phyloP scores from a whole-genome alignment of 2,113 vertebrate species.

The Eptatretus burgeri region DNA sequence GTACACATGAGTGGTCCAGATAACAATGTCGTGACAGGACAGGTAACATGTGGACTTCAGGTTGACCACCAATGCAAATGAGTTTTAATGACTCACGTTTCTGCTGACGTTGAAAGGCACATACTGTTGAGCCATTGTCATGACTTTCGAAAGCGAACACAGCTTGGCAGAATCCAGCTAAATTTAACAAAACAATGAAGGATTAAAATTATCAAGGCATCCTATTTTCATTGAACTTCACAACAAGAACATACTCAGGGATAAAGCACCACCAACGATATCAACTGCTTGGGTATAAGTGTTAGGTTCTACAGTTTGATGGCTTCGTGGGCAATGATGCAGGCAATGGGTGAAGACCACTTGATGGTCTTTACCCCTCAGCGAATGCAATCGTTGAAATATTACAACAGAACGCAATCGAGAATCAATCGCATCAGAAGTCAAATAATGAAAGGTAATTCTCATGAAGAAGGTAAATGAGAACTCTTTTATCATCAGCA shows the following conservation, averaged over 20 bases:
- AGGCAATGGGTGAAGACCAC: too few species aligned
- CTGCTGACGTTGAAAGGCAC: conserved; percentile 29
- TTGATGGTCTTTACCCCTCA: too few species aligned
- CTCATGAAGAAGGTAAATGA: too few species aligned
- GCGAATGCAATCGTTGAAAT: too few species aligned
- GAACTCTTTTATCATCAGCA: too few species aligned
- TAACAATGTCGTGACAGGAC: not conserved
- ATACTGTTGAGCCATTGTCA: conserved; percentile 44
- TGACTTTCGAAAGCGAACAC: conserved; percentile 18
- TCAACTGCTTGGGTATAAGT: too few species aligned
- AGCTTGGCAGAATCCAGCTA: conserved; percentile 40
- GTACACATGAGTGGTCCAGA: not conserved
- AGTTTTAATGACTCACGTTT: conserved; percentile 22
- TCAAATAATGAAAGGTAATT: too few species aligned
- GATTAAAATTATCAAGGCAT: not conserved
- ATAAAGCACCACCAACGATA: not conserved
- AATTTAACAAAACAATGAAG: conserved; percentile 9
- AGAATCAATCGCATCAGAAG: too few species aligned
- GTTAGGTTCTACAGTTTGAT: too few species aligned
- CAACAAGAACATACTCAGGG: conserved; percentile 10
- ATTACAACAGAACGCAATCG: too few species aligned
- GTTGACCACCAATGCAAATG: not conserved
- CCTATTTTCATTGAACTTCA: conserved; percentile 4
- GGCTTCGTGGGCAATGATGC: too few species aligned
- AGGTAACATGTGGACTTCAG: not conserved